A percentile compares a stretch with the other conserved stretches of the same genome.
phyloP scores from a whole-genome alignment of 53 echinoderm and acorn worm genomes.

The Temnopleurus reevesii region DNA sequence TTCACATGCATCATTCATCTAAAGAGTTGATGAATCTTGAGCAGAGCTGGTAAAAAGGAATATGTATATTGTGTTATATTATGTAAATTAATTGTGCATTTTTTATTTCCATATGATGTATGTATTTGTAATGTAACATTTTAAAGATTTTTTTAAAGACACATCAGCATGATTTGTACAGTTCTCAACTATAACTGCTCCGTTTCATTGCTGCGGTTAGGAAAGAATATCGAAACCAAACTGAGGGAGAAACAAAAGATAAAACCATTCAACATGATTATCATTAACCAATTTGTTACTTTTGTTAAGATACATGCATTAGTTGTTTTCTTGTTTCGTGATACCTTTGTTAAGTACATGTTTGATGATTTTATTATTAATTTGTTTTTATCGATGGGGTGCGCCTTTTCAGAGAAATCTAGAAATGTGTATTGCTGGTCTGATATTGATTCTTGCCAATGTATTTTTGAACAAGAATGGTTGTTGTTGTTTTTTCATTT shows the following conservation, averaged over 20 bases:
- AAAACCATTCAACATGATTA: not conserved
- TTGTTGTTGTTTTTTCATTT: too few species aligned
- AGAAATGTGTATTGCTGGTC: conserved; percentile 24
- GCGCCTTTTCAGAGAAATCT: not conserved
- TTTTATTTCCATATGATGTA: not conserved
- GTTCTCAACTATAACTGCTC: not conserved
- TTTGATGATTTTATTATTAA: not conserved
- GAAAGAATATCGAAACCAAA: not conserved
- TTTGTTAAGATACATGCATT: not conserved
- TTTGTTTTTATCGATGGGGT: not conserved
- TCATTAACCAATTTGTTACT: not conserved
- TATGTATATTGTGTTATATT: too few species aligned
- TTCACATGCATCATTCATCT: not conserved
- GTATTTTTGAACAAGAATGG: conserved; percentile 1
- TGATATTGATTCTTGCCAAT: conserved; percentile 27
- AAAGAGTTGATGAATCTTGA: not conserved
- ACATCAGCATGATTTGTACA: conserved; percentile 4
- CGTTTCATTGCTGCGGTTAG: not conserved
- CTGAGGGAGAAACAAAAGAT: not conserved
- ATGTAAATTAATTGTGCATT: not conserved
- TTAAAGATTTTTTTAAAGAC: conserved; percentile 3
- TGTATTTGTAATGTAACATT: not conserved
- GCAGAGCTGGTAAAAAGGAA: too few species aligned
- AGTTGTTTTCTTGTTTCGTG: not conserved
- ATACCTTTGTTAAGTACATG: not conserved